These are phyloP conservation scores for Myopa testacea DNA, from an alignment of 2,888 invertebrate species.

Conservation along the genomic window DNA sequence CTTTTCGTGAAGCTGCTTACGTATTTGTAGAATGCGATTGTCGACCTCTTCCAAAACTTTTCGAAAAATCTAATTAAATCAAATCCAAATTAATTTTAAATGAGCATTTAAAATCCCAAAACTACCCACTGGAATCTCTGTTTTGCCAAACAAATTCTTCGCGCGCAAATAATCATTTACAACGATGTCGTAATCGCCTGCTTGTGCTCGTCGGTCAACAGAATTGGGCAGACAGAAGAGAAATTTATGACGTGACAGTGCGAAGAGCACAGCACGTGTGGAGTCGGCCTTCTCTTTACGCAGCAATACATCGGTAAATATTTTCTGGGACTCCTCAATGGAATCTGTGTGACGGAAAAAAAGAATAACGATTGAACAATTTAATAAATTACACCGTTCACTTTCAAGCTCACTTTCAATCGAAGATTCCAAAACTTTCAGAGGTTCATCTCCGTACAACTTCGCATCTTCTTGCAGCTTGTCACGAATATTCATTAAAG, in stretches of 20 bases:
- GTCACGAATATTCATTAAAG: slow-evolving; percentile 82
- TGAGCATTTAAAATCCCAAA: background rate
- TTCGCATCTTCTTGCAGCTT: slow-evolving; percentile 84
- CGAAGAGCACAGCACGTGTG: slow-evolving; percentile 92
- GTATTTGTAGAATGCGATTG: slow-evolving; percentile 83
- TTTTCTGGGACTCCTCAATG: slow-evolving; percentile 88
- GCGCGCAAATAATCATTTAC: slow-evolving; percentile 98
- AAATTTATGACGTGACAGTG: slow-evolving; percentile 91
- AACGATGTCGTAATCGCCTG: slow-evolving; percentile 96
- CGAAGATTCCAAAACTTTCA: slow-evolving; percentile 80
- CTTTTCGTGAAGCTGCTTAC: slow-evolving; percentile 83
- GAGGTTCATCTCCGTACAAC: slow-evolving; percentile 80
- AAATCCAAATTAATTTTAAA: background rate
- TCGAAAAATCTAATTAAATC: slow-evolving; percentile 76
- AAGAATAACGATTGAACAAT: background rate
- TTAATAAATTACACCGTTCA: background rate
- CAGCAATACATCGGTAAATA: slow-evolving; percentile 92
- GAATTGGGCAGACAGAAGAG: slow-evolving; percentile 95
- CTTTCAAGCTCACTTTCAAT: slow-evolving; percentile 74
- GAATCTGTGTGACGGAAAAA: slow-evolving; percentile 74
- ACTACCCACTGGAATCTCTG: slow-evolving; percentile 79
- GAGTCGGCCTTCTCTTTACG: slow-evolving; percentile 96
- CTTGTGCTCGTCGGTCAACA: slow-evolving; percentile 92
- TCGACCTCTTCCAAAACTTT: slow-evolving; percentile 93
- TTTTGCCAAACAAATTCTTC: slow-evolving; percentile 94